phyloP scores from a whole-genome alignment of 2,888 invertebrate genomes.

The Philonicus albiceps region DNA sequence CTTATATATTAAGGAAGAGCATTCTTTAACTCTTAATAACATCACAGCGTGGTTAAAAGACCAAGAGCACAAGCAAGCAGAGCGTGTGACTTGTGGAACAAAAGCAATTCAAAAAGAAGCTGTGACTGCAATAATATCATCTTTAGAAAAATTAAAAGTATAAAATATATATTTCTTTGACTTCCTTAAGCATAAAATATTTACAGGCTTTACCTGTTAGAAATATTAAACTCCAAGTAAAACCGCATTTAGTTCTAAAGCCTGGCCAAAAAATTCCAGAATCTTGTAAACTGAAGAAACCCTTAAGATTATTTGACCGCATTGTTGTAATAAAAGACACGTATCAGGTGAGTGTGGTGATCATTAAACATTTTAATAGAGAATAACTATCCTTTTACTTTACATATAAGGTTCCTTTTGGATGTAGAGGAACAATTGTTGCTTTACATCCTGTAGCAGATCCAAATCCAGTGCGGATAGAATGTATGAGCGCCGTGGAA shows the following conservation, averaged over 20 bases:
- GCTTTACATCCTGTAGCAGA: slow-evolving; percentile 66
- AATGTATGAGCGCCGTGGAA: slow-evolving; percentile 67
- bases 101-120: slow-evolving; percentile 75
- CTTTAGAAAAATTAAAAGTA: slow-evolving; percentile 62
- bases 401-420: slow-evolving; percentile 71
- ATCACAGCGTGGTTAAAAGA: slow-evolving; percentile 75
- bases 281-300: slow-evolving; percentile 53
- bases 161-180: slow-evolving; percentile 50
- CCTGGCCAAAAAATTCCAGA: slow-evolving; percentile 67
- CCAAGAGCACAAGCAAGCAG: slow-evolving; percentile 71
- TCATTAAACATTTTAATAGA: neutral
- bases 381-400: neutral
- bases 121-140: slow-evolving; percentile 61
- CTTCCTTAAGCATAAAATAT: slow-evolving; percentile 49
- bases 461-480: slow-evolving; percentile 63
- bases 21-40: slow-evolving; percentile 60
- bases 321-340: slow-evolving; percentile 80
- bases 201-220: slow-evolving; percentile 60
- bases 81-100: slow-evolving; percentile 74
- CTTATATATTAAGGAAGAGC: neutral
- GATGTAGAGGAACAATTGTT: slow-evolving; percentile 85
- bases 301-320: slow-evolving; percentile 75
- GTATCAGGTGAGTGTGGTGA: slow-evolving; percentile 66
- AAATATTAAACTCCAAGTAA: slow-evolving; percentile 76
- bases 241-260: slow-evolving; percentile 74